phyloP scores from a whole-genome alignment of 2,113 vertebrate genomes.

The Micronycteris hirsuta region DNA sequence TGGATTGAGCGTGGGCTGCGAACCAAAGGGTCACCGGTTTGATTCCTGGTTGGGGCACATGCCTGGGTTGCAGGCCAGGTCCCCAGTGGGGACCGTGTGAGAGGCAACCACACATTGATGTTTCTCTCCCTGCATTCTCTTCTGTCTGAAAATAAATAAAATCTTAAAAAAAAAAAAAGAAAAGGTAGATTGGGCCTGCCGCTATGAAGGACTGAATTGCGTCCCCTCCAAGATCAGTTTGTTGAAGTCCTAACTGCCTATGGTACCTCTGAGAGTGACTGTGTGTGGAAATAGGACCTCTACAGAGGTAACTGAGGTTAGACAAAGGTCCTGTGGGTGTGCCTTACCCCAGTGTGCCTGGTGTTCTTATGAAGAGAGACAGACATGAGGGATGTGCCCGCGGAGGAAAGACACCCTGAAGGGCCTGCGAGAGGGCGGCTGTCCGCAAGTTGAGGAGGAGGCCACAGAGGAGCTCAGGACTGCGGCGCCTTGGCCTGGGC shows the following conservation, averaged over 20 bases:
- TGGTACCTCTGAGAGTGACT: neutral
- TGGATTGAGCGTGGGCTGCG: too few species aligned
- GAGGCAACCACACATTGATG: too few species aligned
- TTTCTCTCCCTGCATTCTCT: too few species aligned
- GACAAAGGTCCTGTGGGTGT: neutral
- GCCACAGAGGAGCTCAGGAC: neutral
- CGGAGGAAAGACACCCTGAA: neutral
- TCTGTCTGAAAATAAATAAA: too few species aligned
- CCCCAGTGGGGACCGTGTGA: too few species aligned
- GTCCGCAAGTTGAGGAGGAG: too few species aligned
- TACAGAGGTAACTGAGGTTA: neutral
- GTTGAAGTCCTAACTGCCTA: neutral
- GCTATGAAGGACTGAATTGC: neutral
- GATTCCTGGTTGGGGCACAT: too few species aligned
- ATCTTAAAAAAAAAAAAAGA: too few species aligned
- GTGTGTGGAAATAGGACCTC: neutral
- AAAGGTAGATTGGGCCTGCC: too few species aligned
- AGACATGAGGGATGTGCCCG: neutral
- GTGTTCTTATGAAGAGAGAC: neutral
- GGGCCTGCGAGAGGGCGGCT: neutral
- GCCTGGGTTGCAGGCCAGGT: too few species aligned
- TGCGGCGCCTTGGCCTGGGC: neutral
- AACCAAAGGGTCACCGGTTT: too few species aligned
- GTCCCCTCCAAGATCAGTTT: neutral
- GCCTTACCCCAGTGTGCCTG: neutral